Percentiles rank a stretch among this genome's conserved stretches.
These are phyloP conservation scores for Sialis lutaria DNA, from an alignment of 2,888 invertebrate species.

Conservation along the genomic window DNA sequence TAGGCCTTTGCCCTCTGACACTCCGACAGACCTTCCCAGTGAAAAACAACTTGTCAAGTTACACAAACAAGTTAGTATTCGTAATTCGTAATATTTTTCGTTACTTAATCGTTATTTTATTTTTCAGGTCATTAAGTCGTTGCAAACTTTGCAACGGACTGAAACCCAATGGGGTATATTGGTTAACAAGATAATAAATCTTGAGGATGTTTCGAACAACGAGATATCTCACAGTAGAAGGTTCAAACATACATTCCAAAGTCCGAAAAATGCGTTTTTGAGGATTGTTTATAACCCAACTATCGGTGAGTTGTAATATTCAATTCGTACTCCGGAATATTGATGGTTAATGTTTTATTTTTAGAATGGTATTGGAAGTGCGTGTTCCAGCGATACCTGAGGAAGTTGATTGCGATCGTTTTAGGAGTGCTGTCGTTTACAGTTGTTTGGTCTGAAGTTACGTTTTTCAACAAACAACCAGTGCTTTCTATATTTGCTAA, in stretches of 20 bases:
- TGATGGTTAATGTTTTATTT: conserved; percentile 14
- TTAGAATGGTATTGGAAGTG: conserved; percentile 98
- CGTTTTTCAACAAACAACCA: conserved; percentile 86
- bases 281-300: conserved; percentile 46
- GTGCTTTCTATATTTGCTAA: conserved; percentile 94
- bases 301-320: conserved; percentile 30
- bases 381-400: conserved; percentile 54
- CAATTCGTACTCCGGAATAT: neutral
- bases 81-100: neutral
- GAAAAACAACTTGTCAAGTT: conserved; percentile 76
- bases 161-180: conserved; percentile 88
- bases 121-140: conserved; percentile 59
- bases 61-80: conserved; percentile 59
- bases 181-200: conserved; percentile 57
- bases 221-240: conserved; percentile 37
- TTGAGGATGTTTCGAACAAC: conserved; percentile 81
- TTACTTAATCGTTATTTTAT: neutral
- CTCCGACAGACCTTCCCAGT: conserved; percentile 48
- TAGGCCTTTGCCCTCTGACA: conserved; percentile 35
- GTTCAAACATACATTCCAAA: conserved; percentile 55
- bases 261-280: conserved; percentile 36
- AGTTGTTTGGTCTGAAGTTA: conserved; percentile 98
- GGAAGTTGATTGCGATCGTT: conserved; percentile 52
- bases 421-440: conserved; percentile 67
- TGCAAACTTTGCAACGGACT: conserved; percentile 83